Base-by-base conservation (phyloP, 1,140 invertebrate species). In the Pseudomyrmex pallidus region DNA sequence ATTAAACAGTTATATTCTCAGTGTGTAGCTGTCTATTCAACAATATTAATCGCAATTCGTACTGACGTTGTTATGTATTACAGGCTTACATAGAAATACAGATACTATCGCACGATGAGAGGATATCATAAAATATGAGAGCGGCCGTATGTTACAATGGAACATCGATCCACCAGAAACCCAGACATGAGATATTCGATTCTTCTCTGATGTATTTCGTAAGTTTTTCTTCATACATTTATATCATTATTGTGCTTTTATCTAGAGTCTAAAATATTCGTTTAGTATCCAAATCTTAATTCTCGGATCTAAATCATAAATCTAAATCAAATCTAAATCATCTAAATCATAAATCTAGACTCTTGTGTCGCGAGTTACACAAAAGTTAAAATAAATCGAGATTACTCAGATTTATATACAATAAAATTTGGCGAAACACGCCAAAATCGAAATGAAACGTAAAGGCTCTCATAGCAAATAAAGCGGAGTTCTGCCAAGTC, bases 21-120 rank as follows among this genome's bases (percentile, higher is more conserved):
- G 70, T 61, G 20, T 48, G 56, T 25, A 72, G 7, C n/a, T 72
- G 54, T 59, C 54, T 35, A 59, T 12, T 4, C 25, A 20, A 52
- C 20, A 80, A 70, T 7, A 10, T 78, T 80, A 80, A 80, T 80
- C n/a, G 44, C 22, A 48, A 70, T 59, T 44, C 46, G 50, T 50
- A 78, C 70, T 70, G 64, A 80, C 44, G 59, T 70, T 59, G 15
- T 20, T 61, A 44, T 44, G 44, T 50, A 17, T 80, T 59, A 20
- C 70, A 70, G 68, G 67, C 70, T 72, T 72, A 12, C 10, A 48
- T 20, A 57, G 56, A 56, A 22, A 35, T 8, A 15, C 22, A 70
- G 52, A 72, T 80, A n/a, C n/a, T n/a, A 61, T 72, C 22, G 66
- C 17, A 66, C 25, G 52, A 78, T 61, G 54, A 66, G 25, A 76